These are phyloP conservation scores for Ceyx erithaca DNA, from an alignment of 2,797 vertebrate genomes.

Conservation along the genomic window DNA sequence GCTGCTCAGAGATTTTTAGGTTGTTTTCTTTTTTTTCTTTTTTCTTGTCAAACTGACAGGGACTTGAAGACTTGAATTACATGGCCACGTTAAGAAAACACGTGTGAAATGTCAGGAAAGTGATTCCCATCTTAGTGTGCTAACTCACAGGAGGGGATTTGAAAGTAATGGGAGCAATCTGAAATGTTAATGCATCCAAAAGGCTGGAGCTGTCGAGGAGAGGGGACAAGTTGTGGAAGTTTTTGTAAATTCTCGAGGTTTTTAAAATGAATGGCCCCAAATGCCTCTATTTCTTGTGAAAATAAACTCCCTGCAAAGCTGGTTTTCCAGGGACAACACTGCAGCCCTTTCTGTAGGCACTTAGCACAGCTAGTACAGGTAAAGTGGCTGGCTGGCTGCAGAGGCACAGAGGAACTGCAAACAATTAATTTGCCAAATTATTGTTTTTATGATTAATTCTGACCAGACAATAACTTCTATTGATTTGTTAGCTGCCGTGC, in stretches of 20 bases:
- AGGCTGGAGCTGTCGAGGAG: not conserved
- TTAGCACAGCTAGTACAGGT: accelerated
- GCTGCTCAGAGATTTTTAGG: not conserved
- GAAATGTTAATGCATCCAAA: not conserved
- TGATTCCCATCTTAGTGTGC: not conserved
- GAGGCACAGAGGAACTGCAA: not conserved
- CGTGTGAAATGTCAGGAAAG: not conserved
- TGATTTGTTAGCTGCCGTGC: not conserved
- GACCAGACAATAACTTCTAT: not conserved
- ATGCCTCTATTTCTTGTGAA: not conserved
- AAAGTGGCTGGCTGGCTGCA: not conserved
- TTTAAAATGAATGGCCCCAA: not conserved
- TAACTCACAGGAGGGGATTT: not conserved
- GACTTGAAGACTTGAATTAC: not conserved
- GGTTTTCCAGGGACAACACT: not conserved
- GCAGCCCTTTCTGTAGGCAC: not conserved
- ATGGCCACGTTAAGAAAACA: not conserved
- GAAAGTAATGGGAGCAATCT: not conserved
- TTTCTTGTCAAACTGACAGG: not conserved
- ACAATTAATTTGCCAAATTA: accelerated
- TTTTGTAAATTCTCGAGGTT: not conserved
- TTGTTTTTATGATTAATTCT: not conserved
- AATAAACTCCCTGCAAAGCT: not conserved
- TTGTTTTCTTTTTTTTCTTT: not conserved
- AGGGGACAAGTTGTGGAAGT: not conserved